phyloP scores from a whole-genome alignment of 2,113 vertebrate species.

The Sander lucioperca region DNA sequence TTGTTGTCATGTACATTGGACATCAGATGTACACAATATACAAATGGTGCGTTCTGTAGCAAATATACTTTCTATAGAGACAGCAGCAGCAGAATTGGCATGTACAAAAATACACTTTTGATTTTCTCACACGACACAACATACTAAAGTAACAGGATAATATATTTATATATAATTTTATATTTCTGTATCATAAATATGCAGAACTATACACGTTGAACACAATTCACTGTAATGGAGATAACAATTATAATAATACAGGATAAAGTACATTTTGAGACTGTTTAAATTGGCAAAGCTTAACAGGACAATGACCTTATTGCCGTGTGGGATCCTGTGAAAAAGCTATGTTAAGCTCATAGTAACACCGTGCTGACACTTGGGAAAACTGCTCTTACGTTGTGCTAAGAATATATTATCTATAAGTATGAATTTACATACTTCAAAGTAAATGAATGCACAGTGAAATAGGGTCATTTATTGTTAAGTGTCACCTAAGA shows the following conservation, averaged over 20 bases:
- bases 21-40: slow-evolving; percentile 77
- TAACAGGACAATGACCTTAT: slow-evolving; percentile 28
- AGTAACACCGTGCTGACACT: slow-evolving; percentile 34
- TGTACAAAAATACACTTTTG: slow-evolving; percentile 97
- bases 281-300: slow-evolving; percentile 30
- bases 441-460: background rate
- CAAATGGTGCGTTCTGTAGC: slow-evolving; percentile 75
- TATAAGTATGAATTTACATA: background rate
- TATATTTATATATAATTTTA: slow-evolving; percentile 78
- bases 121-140: slow-evolving; percentile 86
- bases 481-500: slow-evolving; percentile 8
- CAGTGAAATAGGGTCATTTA: slow-evolving; percentile 39
- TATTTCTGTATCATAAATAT: slow-evolving; percentile 89
- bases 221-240: slow-evolving; percentile 71
- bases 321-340: slow-evolving; percentile 27
- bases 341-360: background rate
- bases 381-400: background rate
- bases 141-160: slow-evolving; percentile 80
- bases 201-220: slow-evolving; percentile 86
- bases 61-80: slow-evolving; percentile 85
- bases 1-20: slow-evolving; percentile 59
- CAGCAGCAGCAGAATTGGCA: slow-evolving; percentile 93
- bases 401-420: background rate
- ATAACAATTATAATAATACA: slow-evolving; percentile 75
- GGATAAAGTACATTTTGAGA: slow-evolving; percentile 46